These are phyloP conservation scores for Sarcophaga peregrina DNA, from an alignment of 1,140 invertebrate species.

Conservation along the genomic window DNA sequence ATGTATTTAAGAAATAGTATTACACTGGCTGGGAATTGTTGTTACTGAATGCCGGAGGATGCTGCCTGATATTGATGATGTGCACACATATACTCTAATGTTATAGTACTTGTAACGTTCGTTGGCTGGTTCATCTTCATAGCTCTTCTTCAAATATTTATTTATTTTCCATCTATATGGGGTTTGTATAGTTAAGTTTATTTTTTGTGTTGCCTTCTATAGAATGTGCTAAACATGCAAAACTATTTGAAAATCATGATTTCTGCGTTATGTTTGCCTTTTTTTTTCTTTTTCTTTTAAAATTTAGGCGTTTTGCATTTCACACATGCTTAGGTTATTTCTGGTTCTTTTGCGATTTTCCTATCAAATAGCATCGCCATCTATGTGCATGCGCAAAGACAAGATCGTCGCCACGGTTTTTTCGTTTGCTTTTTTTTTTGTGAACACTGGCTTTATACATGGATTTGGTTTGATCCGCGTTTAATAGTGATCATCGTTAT, in stretches of 20 bases:
- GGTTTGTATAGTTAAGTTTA: too few species aligned
- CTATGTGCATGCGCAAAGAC: not conserved
- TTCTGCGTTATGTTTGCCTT: not conserved
- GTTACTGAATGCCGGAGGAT: too few species aligned
- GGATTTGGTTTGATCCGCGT: not conserved
- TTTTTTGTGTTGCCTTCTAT: not conserved
- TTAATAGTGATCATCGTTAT: not conserved
- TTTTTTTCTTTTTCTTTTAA: not conserved
- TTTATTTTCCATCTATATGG: too few species aligned
- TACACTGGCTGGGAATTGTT: too few species aligned
- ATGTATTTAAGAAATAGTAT: too few species aligned
- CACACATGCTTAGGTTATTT: not conserved
- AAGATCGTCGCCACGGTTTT: not conserved
- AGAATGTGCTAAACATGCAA: not conserved
- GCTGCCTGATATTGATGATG: too few species aligned
- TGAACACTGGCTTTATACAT: not conserved
- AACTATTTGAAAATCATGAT: constrained; percentile 17
- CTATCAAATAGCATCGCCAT: not conserved
- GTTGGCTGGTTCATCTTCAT: too few species aligned
- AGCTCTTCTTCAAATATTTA: too few species aligned
- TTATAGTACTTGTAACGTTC: too few species aligned
- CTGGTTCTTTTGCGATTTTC: not conserved
- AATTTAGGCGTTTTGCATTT: constrained; percentile 18
- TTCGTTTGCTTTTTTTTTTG: too few species aligned
- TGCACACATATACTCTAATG: too few species aligned